Conservation (phyloP, 2,888 invertebrate genomes). For the Drosophila greeni region DNA sequence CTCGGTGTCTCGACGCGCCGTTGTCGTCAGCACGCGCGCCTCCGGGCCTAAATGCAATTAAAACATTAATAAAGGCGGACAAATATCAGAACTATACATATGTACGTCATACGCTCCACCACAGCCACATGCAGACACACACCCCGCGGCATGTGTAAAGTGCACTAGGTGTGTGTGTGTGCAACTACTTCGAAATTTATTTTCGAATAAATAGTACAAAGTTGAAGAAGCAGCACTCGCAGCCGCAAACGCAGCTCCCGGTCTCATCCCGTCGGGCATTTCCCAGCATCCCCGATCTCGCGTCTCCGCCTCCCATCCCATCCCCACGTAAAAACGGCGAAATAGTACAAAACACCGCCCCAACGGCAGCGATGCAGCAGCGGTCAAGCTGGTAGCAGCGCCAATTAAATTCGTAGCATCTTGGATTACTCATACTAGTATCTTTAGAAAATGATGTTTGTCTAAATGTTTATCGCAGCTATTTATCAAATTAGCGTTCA, state of each 20-base stretch:
- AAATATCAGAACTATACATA: conserved; percentile 55
- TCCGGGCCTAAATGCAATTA: conserved; percentile 67
- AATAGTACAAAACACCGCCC: conserved; percentile 51
- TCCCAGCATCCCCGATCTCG: conserved; percentile 12
- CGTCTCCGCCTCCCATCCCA: conserved; percentile 8
- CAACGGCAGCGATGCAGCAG: conserved; percentile 40
- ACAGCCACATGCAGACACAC: conserved; percentile 11
- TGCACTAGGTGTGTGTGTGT: conserved; percentile 58
- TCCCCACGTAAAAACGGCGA: conserved; percentile 61
- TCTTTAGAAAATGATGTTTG: conserved; percentile 13
- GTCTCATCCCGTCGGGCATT: conserved; percentile 30
- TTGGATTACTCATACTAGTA: not conserved
- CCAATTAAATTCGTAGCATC: conserved; percentile 18
- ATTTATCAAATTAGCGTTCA: conserved; percentile 5
- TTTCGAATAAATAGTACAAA: conserved; percentile 74
- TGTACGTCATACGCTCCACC: conserved; percentile 23
- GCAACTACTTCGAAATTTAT: conserved; percentile 73
- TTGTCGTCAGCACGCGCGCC: conserved; percentile 67
- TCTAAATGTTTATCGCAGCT: not conserved
- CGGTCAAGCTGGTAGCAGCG: conserved; percentile 22
- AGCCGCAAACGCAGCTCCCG: conserved; percentile 33
- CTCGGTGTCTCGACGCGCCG: conserved; percentile 42
- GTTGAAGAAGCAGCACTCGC: conserved; percentile 63
- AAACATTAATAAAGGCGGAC: conserved; percentile 71
- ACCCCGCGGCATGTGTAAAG: conserved; percentile 42